Base-by-base conservation (phyloP, 2,113 vertebrate species). In the Tragelaphus strepsiceros region DNA sequence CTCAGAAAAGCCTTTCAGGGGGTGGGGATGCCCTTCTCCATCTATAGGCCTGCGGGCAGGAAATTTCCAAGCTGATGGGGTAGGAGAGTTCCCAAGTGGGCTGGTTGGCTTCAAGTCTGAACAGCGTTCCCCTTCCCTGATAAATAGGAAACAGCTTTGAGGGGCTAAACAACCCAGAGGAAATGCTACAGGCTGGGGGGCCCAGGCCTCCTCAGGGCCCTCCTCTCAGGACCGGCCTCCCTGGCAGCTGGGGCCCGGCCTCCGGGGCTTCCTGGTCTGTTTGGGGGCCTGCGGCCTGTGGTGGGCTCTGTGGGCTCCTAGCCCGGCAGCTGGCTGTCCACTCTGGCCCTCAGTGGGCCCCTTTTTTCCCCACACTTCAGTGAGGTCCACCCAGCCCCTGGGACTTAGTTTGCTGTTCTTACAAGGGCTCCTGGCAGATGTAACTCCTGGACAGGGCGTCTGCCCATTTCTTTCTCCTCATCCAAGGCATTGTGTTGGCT, bases 251-350 rank as follows among this genome's bases (percentile, higher is more conserved):
- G 24, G 80, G 10, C 61, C 6, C 1, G 12, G 39, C 28, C 71
- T 21, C 10, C 0, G 0, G 61, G 19, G 49, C 26, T 22, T 28
- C 53, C 35, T 9, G 78, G 28, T 21, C 15, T 26, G 0, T 4
- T 1, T 0, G 5, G 51, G 0, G 7, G 54, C 28, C n/a, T 43
- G 64, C 0, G 12, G n/a, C 14, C 54, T 7, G 4, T 2, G 13
- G 46, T 0, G 80, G 54, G 35, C 74, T 39, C 78, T 53, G 78
- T 26, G 32, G 83, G 83, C 14, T 28, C 58, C 16, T 0, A 30
- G 58, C 19, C 51, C 6, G 6, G 30, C 49, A 30, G 21, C 30
- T 14, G 30, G 78, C 84, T 26, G 7, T 71, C 90, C 3, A 13
- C 43, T 54, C 24, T 28, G 62, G 43, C 12, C 53, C n/a, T 30